Evolutionary conservation across 2,113 vertebrate genomes (phyloP).

Genomic region (Hydrolagus affinis): DNA sequence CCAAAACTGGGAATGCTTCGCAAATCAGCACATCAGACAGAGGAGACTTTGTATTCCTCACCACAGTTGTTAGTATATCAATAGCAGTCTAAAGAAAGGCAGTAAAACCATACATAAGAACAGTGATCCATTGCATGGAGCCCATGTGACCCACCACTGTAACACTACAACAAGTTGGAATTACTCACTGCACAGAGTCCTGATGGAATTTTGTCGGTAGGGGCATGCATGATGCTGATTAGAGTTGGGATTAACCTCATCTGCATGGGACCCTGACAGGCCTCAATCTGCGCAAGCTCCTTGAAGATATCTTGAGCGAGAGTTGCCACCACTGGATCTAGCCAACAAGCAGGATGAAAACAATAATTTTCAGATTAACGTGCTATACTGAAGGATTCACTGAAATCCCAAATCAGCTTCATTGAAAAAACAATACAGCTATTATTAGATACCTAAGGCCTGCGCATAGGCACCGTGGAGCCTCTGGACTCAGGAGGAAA

Average conservation of each 20-base stretch:
- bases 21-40: constrained; percentile 89
- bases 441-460: background rate
- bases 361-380: background rate
- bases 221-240: constrained; percentile 97
- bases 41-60: constrained; percentile 85
- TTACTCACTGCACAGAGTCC: constrained; percentile 88
- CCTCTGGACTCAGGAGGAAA: too few species aligned
- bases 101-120: constrained; percentile 32
- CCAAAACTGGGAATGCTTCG: constrained; percentile 89
- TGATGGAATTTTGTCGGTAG: constrained; percentile 87
- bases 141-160: background rate
- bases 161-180: background rate
- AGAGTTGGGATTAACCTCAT: constrained; percentile 93
- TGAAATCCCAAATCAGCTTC: background rate
- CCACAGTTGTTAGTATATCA: constrained; percentile 92
- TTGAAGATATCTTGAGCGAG: constrained; percentile 97
- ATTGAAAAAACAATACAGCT: background rate
- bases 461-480: too few species aligned
- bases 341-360: background rate
- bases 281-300: constrained; percentile 90
- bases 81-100: constrained; percentile 73
- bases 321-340: constrained; percentile 93
- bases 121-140: too few species aligned
- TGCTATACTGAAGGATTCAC: background rate
- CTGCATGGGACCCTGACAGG: constrained; percentile 93